Percentiles rank a stretch among this genome's conserved stretches.
These are phyloP conservation scores for Pithys albifrons DNA, from an alignment of 2,113 vertebrate genomes.

Conservation along the genomic window DNA sequence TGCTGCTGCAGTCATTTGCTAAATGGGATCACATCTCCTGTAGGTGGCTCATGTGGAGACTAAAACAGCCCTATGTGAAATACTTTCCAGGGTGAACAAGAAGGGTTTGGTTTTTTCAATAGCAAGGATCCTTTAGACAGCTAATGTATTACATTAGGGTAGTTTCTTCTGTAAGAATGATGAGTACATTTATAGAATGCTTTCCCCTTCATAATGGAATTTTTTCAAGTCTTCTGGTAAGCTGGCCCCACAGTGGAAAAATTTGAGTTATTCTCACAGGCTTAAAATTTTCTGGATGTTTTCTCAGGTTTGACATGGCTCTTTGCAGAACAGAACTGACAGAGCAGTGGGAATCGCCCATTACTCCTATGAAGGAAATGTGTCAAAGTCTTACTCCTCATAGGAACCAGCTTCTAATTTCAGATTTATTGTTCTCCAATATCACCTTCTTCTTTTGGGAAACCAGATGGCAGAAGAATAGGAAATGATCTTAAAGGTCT, in stretches of 20 bases:
- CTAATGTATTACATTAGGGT: not conserved
- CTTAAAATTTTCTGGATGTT: not conserved
- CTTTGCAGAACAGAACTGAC: not conserved
- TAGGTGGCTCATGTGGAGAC: not conserved
- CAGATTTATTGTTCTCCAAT: not conserved
- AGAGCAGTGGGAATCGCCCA: not conserved
- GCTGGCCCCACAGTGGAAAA: not conserved
- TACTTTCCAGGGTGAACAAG: not conserved
- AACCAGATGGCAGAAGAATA: not conserved
- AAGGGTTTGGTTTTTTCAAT: not conserved
- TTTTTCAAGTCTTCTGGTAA: not conserved
- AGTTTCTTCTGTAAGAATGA: not conserved
- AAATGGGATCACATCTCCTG: not conserved
- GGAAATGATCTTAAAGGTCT: not conserved
- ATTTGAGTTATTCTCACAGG: not conserved
- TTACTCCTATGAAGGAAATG: not conserved
- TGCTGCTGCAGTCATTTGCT: not conserved
- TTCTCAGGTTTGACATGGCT: not conserved
- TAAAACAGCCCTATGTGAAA: not conserved
- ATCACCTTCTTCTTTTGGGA: not conserved
- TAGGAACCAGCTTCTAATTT: not conserved
- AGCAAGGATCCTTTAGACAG: not conserved
- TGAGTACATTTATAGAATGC: not conserved
- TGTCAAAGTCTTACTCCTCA: not conserved
- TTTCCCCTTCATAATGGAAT: not conserved